Conservation (phyloP, 1,140 invertebrate species). For the Ridgeia piscesae region DNA sequence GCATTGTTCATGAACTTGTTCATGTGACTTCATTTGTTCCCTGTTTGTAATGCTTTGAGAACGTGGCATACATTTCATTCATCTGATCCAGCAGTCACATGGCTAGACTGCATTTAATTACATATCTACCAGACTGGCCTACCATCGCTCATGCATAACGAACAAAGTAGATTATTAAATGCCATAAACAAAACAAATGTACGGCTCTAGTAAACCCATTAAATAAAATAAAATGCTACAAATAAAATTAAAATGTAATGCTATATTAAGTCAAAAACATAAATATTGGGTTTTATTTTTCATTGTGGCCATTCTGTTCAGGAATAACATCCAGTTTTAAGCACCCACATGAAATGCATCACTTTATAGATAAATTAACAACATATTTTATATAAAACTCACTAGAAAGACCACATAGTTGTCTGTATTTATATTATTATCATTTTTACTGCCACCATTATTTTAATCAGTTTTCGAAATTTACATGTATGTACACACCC, state of each 20-base stretch:
- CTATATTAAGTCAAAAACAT: neutral
- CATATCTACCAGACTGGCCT: neutral
- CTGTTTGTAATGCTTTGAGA: neutral
- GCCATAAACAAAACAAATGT: neutral
- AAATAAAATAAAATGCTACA: neutral
- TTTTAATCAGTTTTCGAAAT: too few relatives aligned
- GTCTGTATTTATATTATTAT: too few relatives aligned
- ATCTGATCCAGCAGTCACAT: neutral
- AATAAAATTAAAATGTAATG: neutral
- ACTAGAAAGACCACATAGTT: neutral
- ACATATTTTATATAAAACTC: neutral
- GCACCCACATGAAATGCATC: neutral
- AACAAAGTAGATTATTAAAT: neutral
- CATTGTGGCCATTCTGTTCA: neutral
- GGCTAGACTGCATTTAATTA: neutral
- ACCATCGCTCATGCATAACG: neutral
- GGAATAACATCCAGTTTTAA: neutral
- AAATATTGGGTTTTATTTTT: neutral
- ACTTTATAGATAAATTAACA: neutral
- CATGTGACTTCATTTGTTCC: neutral
- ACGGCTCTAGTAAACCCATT: neutral
- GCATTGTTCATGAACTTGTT: neutral
- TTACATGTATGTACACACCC: too few relatives aligned
- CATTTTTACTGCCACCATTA: too few relatives aligned
- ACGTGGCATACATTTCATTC: neutral